phyloP scores from a whole-genome alignment of 2,113 vertebrate species.

The Sinocyclocheilus maitianheensis region DNA sequence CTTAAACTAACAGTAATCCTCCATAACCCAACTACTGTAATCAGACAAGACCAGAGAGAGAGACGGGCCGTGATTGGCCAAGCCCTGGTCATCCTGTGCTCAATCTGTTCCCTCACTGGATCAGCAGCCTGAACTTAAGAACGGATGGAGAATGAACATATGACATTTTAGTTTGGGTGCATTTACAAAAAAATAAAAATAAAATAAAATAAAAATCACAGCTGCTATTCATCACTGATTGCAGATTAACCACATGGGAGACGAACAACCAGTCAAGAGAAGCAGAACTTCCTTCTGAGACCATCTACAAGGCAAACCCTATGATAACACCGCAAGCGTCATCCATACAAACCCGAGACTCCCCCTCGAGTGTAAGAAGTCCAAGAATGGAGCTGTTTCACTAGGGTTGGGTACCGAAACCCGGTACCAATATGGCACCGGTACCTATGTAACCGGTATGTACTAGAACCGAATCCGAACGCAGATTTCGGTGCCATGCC shows the following conservation, averaged over 20 bases:
- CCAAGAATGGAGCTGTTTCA: neutral
- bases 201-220: neutral
- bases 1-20: slow-evolving; percentile 14
- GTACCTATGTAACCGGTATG: no score
- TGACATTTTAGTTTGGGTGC: neutral
- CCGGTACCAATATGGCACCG: no score
- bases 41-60: neutral
- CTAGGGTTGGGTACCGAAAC: no score
- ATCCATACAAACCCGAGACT: neutral
- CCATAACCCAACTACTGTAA: slow-evolving; percentile 4
- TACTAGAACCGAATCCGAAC: no score
- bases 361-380: neutral
- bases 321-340: neutral
- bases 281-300: neutral
- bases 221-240: neutral
- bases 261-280: neutral
- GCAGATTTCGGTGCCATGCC: no score
- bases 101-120: slow-evolving; percentile 43
- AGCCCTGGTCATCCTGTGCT: slow-evolving; percentile 43
- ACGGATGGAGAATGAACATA: neutral
- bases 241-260: neutral
- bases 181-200: neutral
- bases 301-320: neutral
- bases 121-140: slow-evolving; percentile 51
- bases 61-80: slow-evolving; percentile 57